Base-by-base conservation (phyloP, 2,797 vertebrate genomes). In the Manis pentadactyla region DNA sequence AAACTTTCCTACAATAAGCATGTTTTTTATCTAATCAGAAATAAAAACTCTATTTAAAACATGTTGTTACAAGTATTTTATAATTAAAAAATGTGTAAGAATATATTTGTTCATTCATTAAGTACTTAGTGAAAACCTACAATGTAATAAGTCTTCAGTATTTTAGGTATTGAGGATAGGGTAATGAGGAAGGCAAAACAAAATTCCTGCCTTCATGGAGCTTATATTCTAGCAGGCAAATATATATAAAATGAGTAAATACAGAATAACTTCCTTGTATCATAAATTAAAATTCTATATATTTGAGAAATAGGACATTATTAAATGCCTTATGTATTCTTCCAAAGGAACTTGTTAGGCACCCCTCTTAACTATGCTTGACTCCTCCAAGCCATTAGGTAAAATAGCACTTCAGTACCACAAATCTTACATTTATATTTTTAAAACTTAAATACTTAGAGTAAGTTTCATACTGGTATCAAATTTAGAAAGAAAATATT, bases 381-480 rank as follows among this genome's bases (percentile, higher is more conserved):
- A 74, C 3, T 88, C 29, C 46, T 91, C 61, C n/a, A 71, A 81
- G 75, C 13, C 39, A 63, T 37, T 19, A 95, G 34, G 64, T 87
- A 74, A 95, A 91, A 82, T 42, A 12, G 29, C 75, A 92, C 12
- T 57, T 87, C 27, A 92, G 39, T 59, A 74, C 14, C 68, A 51
- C 49, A 85, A 61, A 64, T 89, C 37, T 55, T 69, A 21, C 31
- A 61, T 75, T 87, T 82, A 82, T 4, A 51, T 66, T 74, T 90
- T 88, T 77, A 81, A 86, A 74, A 66, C 68, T 57, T 83, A 59
- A 23, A 23, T 46, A 68, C 46, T 61, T 92, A 63, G 23, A 42
- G 12, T 66, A 95, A 92, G 71, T n/a, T 79, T 95, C 79, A 79
- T 49, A 95, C 6, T 79, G 21, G 11, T 73, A 12, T 93, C 29